Evolutionary conservation across 2,113 vertebrate genomes (phyloP).

Genomic region (Rhinopomastus cyanomelas): DNA sequence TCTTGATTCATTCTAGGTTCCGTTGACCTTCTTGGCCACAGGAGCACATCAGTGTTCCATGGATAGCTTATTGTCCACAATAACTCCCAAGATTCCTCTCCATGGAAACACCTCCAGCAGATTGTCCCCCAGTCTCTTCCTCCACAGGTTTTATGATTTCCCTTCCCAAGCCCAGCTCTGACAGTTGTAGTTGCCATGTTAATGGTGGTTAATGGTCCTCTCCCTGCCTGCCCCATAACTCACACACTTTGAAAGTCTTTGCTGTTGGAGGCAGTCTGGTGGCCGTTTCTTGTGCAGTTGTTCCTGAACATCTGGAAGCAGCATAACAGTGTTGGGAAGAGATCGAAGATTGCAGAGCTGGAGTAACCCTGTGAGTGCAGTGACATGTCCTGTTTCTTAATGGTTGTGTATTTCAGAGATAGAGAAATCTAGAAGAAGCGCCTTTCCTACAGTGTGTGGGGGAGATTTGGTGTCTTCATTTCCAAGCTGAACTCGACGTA

Average conservation of each 20-base stretch:
- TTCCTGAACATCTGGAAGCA: background rate
- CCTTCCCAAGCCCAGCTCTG: background rate
- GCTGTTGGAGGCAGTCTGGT: fast-evolving
- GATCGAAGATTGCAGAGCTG: background rate
- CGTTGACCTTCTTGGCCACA: too few relatives aligned
- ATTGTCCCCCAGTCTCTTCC: conserved; percentile 1
- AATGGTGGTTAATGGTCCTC: background rate
- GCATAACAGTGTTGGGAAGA: fast-evolving
- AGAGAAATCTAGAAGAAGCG: background rate
- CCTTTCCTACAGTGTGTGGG: background rate
- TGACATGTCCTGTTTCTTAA: background rate
- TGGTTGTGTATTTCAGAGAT: background rate
- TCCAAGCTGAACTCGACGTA: background rate
- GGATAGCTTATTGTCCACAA: too few relatives aligned
- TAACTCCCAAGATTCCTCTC: too few relatives aligned
- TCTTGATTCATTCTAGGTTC: too few relatives aligned
- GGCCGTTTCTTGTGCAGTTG: background rate
- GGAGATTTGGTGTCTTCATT: background rate
- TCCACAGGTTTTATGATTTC: background rate
- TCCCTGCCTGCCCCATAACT: background rate
- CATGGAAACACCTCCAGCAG: too few relatives aligned
- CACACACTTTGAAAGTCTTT: background rate
- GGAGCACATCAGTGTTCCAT: too few relatives aligned
- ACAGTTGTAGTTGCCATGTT: background rate
- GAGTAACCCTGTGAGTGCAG: background rate